These are phyloP conservation scores for Doryteuthis pealeii DNA, from an alignment of 1,140 invertebrate species.

Conservation along the genomic window DNA sequence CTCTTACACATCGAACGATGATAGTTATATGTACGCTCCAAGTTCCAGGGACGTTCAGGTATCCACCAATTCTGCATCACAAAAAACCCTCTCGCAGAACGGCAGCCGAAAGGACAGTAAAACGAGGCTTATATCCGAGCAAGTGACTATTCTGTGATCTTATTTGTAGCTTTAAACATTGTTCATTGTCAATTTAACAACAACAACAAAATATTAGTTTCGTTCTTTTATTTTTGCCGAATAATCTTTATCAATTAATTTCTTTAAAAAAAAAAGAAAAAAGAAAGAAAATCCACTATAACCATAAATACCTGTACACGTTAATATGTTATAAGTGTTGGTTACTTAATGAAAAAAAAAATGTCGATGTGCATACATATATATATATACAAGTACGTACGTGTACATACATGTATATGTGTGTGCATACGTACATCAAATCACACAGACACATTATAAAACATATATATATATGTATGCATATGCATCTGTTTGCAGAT, in stretches of 20 bases:
- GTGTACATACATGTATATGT: background rate
- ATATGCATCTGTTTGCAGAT: too few relatives aligned
- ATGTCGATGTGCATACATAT: background rate
- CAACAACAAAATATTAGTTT: background rate
- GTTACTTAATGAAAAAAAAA: background rate
- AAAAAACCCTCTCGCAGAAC: background rate
- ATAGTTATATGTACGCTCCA: background rate
- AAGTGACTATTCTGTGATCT: background rate
- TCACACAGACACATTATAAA: background rate
- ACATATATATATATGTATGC: too few relatives aligned
- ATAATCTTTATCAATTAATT: background rate
- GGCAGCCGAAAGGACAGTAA: conserved; percentile 7
- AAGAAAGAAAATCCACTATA: background rate
- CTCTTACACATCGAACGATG: conserved; percentile 21
- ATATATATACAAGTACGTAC: background rate
- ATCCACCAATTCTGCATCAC: background rate
- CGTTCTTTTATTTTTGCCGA: background rate
- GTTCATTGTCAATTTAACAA: background rate
- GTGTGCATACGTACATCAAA: background rate
- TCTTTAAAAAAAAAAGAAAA: background rate
- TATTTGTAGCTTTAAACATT: background rate
- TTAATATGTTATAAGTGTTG: background rate
- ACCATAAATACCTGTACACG: background rate
- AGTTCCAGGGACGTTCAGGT: background rate
- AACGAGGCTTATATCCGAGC: conserved; percentile 5